phyloP scores from a whole-genome alignment of 2,797 vertebrate species.

The Varecia variegata region DNA sequence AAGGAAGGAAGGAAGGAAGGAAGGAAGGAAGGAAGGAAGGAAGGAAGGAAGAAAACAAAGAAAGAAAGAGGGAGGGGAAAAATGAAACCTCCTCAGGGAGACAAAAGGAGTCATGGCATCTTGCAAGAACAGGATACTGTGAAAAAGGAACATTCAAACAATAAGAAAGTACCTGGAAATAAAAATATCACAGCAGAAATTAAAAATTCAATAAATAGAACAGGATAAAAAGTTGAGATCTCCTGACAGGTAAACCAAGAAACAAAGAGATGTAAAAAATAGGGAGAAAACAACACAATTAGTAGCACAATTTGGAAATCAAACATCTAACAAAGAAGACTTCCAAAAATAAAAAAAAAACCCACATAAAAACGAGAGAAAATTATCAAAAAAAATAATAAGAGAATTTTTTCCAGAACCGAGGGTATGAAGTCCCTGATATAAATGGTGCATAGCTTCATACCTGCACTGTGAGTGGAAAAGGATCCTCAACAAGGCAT shows the following conservation, averaged over 20 bases:
- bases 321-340: not conserved
- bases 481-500: not conserved
- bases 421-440: not conserved
- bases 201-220: not conserved
- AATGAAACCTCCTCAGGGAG: not conserved
- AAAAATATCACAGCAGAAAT: not conserved
- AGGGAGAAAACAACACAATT: not conserved
- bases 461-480: not conserved
- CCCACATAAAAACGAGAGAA: not conserved
- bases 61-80: not conserved
- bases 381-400: not conserved
- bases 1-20: not conserved
- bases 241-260: not conserved
- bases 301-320: not conserved
- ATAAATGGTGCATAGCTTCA: not conserved
- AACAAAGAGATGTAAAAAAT: not conserved
- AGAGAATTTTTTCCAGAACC: not conserved
- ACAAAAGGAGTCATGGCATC: not conserved
- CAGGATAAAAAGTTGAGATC: not conserved
- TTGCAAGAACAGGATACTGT: not conserved
- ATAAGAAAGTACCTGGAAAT: not conserved
- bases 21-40: not conserved
- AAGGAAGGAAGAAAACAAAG: too few relatives aligned
- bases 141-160: not conserved
- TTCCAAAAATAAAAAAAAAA: not conserved